These are phyloP conservation scores for Nowickia ferox DNA, from an alignment of 2,888 invertebrate species.

Conservation along the genomic window DNA sequence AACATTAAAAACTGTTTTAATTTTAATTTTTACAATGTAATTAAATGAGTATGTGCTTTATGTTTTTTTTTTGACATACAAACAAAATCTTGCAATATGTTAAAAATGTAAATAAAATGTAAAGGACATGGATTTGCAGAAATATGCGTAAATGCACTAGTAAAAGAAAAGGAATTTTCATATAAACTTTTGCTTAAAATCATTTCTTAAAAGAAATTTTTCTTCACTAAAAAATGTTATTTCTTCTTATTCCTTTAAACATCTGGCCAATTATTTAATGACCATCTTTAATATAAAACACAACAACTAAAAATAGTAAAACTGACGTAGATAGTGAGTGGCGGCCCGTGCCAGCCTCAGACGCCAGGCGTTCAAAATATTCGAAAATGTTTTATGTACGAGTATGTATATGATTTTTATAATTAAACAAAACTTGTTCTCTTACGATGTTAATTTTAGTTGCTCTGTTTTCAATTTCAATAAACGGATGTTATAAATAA, in stretches of 20 bases:
- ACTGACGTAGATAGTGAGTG: slow-evolving; percentile 48
- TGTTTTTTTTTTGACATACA: no score
- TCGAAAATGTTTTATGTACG: slow-evolving; percentile 1
- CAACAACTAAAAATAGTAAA: slow-evolving; percentile 46
- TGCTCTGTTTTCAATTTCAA: slow-evolving; percentile 13
- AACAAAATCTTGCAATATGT: no score
- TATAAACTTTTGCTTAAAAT: no score
- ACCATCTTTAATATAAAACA: slow-evolving; percentile 5
- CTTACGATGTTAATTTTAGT: slow-evolving; percentile 33
- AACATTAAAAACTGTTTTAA: no score
- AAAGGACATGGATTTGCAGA: no score
- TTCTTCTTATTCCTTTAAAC: not conserved
- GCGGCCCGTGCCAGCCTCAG: slow-evolving; percentile 60
- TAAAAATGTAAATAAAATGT: no score
- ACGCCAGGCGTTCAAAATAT: slow-evolving; percentile 32
- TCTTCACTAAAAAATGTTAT: not conserved
- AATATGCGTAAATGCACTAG: no score
- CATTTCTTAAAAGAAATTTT: no score
- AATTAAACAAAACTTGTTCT: slow-evolving; percentile 34
- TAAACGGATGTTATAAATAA: slow-evolving; percentile 53
- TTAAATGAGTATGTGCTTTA: no score
- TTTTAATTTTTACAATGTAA: no score
- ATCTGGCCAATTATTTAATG: slow-evolving; percentile 21
- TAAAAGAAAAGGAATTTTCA: no score
- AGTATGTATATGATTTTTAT: slow-evolving; percentile 15